These are phyloP conservation scores for Gasterosteus aculeatus DNA, from an alignment of 2,113 vertebrate genomes.

Conservation along the genomic window DNA sequence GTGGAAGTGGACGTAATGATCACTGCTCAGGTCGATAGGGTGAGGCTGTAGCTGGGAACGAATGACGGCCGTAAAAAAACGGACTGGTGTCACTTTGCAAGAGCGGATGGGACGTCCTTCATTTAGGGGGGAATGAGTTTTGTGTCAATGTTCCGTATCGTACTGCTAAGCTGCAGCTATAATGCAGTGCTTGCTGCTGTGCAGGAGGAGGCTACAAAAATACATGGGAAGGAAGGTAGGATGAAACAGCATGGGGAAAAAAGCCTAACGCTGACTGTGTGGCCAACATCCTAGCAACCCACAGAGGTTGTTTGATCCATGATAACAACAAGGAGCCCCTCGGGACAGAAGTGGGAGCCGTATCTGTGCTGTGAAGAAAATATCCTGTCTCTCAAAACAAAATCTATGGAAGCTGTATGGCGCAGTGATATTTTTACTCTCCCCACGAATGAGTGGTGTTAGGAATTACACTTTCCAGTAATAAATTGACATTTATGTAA, in stretches of 20 bases:
- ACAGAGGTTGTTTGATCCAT: constrained; percentile 42
- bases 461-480: background rate
- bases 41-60: background rate
- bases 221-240: background rate
- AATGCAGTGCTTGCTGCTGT: background rate
- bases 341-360: constrained; percentile 18
- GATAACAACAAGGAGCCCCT: constrained; percentile 24
- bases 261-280: constrained; percentile 25
- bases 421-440: background rate
- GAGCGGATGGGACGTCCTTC: background rate
- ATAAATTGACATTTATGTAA: background rate
- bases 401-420: background rate
- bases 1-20: constrained; percentile 27
- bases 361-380: constrained; percentile 39
- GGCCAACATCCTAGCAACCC: constrained; percentile 37
- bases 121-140: background rate
- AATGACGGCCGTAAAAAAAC: background rate
- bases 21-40: constrained; percentile 1
- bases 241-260: constrained; percentile 23
- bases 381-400: constrained; percentile 34
- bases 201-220: constrained; percentile 27
- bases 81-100: background rate
- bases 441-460: background rate
- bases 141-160: background rate
- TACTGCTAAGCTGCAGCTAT: background rate